These are phyloP conservation scores for Anabacerthia variegaticeps DNA, from an alignment of 2,797 vertebrate genomes.

Conservation along the genomic window DNA sequence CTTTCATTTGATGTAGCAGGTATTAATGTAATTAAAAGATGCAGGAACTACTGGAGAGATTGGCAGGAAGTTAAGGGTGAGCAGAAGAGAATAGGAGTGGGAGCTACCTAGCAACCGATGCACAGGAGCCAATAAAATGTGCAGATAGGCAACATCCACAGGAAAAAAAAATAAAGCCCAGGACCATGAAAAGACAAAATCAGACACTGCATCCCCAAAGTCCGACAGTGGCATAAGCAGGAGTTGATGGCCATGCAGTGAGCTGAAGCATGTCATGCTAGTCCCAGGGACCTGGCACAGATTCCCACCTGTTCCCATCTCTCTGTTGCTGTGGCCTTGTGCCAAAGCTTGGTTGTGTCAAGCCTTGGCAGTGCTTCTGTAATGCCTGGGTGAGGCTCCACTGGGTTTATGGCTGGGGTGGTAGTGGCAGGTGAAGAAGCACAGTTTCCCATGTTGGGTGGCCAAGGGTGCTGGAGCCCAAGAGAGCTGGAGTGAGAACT, in stretches of 20 bases:
- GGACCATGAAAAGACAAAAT: not conserved
- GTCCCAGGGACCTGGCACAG: not conserved
- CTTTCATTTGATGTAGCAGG: constrained; percentile 15
- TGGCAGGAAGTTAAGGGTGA: constrained; percentile 4
- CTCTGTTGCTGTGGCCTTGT: not conserved
- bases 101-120: constrained; percentile 68
- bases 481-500: fast-evolving
- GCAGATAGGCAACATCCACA: constrained; percentile 13
- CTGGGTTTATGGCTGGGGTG: not conserved
- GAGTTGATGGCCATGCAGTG: not conserved
- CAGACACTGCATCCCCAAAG: not conserved
- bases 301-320: not conserved
- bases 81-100: constrained; percentile 41
- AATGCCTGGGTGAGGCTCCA: fast-evolving
- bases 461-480: not conserved
- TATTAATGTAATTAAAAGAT: constrained; percentile 60
- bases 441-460: fast-evolving
- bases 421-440: not conserved
- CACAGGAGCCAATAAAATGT: constrained; percentile 53
- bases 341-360: fast-evolving
- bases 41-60: constrained; percentile 40
- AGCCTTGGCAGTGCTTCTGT: not conserved
- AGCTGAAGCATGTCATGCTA: not conserved
- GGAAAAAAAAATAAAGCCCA: not conserved
- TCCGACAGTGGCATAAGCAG: not conserved